Conservation (phyloP, 2,113 vertebrate genomes). For the Proteles cristata region DNA sequence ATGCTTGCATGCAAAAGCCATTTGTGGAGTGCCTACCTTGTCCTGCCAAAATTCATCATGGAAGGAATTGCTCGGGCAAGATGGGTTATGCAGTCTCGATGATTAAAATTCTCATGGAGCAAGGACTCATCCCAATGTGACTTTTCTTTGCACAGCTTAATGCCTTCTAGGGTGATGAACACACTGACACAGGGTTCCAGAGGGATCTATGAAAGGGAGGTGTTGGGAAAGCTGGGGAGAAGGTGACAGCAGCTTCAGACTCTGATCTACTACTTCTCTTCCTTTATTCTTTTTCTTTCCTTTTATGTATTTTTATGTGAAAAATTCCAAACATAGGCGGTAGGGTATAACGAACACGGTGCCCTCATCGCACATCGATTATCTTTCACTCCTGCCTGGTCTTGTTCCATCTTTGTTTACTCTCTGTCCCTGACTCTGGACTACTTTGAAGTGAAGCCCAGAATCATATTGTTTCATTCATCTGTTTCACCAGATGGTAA, state of each 20-base stretch:
- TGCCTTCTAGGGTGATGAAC: neutral
- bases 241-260: neutral
- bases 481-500: neutral
- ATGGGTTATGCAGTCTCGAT: neutral
- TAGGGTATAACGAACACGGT: rapidly evolving
- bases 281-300: neutral
- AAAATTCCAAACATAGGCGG: neutral
- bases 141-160: neutral
- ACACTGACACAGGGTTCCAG: rapidly evolving
- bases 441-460: neutral
- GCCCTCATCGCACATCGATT: neutral
- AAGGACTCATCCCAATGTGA: neutral
- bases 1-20: neutral
- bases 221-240: neutral
- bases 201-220: neutral
- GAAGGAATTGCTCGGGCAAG: neutral
- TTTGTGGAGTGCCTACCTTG: neutral
- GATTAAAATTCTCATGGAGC: neutral
- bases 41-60: neutral
- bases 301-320: neutral
- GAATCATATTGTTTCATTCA: neutral
- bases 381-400: neutral
- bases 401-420: neutral
- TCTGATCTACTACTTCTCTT: neutral
- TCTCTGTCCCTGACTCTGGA: neutral